Base-by-base conservation (phyloP, 1,140 invertebrate species). In the Kradibia gibbosae region DNA sequence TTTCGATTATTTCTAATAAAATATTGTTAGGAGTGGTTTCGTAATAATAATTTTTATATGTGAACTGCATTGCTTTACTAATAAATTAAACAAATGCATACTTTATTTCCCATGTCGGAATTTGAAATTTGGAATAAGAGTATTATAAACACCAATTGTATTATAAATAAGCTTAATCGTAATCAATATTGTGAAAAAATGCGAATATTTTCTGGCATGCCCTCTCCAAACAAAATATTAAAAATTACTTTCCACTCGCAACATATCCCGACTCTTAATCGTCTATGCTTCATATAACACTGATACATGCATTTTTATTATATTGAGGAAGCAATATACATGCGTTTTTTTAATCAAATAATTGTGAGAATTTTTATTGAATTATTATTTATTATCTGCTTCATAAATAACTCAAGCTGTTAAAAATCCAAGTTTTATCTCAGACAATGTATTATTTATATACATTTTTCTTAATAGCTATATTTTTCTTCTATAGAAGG, bases 311-410 rank as follows among this genome's bases (percentile, higher is more conserved):
- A 65, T 65, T 65, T 36, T 34, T 65, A n/a, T 57, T 48, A 48
- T 17, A 48, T n/a, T n/a, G 17, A 48, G 7, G 45, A 48, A 48
- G 17, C 45, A 48, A 10, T 48, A 10, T 48, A 7, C 45, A 17
- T 48, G 25, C 20, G 11, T 67, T 67, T 67, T 67, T n/a, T 20
- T 22, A 67, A 39, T 8, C 17, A 67, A 39, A 39, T 22, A 67
- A 67, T 67, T 67, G 20, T 22, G 36, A 10, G 15, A 2, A n/a
- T 13, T n/a, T 31, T 22, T 31, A 15, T 3, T n/a, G 28, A 76
- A 76, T 62, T 76, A 76, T 76, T 76, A 76, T 76, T 76, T 76
- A 76, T 76, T 48, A 60, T 76, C 39, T 20, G 72, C 0, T 7
- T 25, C 22, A 7, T 13, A 42, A n/a, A 62, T 22, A 80, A 42